These are phyloP conservation scores for Euphydryas editha DNA, from an alignment of 2,888 invertebrate genomes.

Conservation along the genomic window DNA sequence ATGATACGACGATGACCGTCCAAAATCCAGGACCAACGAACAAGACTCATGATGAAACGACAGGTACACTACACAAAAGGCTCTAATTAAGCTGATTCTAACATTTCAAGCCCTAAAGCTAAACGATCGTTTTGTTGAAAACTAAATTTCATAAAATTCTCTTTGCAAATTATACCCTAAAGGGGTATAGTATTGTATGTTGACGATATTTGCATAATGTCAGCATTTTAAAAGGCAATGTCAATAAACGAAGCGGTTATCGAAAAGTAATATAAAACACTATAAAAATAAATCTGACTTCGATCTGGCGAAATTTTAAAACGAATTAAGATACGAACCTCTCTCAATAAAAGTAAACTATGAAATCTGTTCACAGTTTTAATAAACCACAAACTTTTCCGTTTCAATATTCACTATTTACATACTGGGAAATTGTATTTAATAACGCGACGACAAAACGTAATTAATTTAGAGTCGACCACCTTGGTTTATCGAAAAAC, in stretches of 20 bases:
- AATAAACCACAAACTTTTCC: constrained; percentile 9
- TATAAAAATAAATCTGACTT: neutral
- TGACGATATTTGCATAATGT: too few species aligned
- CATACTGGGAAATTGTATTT: constrained; percentile 17
- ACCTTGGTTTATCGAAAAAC: constrained; percentile 34
- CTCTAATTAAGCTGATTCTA: too few species aligned
- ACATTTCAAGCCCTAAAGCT: too few species aligned
- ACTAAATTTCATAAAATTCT: too few species aligned
- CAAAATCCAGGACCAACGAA: too few species aligned
- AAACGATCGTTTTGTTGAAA: too few species aligned
- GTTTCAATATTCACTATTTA: constrained; percentile 17
- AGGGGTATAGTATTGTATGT: too few species aligned
- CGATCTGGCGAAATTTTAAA: neutral
- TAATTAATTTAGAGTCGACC: constrained; percentile 39
- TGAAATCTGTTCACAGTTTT: constrained; percentile 18
- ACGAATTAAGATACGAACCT: constrained; percentile 10
- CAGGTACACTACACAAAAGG: too few species aligned
- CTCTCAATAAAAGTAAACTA: constrained; percentile 16
- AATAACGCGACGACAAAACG: constrained; percentile 24
- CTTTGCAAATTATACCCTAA: too few species aligned
- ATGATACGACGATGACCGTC: too few species aligned
- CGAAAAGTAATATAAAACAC: neutral
- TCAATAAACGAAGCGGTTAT: neutral
- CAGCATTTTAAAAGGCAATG: too few species aligned
- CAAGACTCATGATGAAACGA: too few species aligned